Evolutionary conservation across 2,888 invertebrate species (phyloP).

Genomic region (Lochmaea crataegi): DNA sequence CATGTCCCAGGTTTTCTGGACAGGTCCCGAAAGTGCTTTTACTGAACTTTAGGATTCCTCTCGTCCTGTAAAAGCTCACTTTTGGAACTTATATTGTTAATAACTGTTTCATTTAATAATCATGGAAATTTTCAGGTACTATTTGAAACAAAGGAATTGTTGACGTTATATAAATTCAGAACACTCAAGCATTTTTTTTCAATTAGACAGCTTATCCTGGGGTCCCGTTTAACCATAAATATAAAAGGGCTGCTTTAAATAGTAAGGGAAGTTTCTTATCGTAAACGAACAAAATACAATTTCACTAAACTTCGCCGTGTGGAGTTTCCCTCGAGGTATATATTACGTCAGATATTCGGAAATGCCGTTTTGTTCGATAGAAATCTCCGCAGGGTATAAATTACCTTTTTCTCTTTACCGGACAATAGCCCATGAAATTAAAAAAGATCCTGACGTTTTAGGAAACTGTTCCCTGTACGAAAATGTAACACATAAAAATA

Average conservation of each 20-base stretch:
- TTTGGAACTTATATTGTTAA: too few relatives aligned
- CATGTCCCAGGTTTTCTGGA: too few relatives aligned
- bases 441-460: slow-evolving; percentile 38
- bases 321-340: slow-evolving; percentile 13
- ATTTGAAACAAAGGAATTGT: too few relatives aligned
- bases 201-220: neutral
- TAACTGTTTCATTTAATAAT: too few relatives aligned
- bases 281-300: slow-evolving; percentile 5
- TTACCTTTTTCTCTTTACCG: slow-evolving; percentile 36
- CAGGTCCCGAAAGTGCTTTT: too few relatives aligned
- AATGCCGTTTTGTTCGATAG: slow-evolving; percentile 33
- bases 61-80: too few relatives aligned
- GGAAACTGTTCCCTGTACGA: slow-evolving; percentile 40
- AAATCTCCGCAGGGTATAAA: slow-evolving; percentile 38
- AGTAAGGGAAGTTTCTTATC: slow-evolving; percentile 6
- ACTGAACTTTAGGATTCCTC: too few relatives aligned
- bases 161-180: too few relatives aligned
- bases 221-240: neutral
- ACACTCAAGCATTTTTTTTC: too few relatives aligned
- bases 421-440: slow-evolving; percentile 47
- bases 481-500: slow-evolving; percentile 48
- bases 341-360: slow-evolving; percentile 20
- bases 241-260: neutral
- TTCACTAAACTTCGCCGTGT: slow-evolving; percentile 40
- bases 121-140: too few relatives aligned